Conservation (phyloP, 2,888 invertebrate species). For the Pollenia labialis region DNA sequence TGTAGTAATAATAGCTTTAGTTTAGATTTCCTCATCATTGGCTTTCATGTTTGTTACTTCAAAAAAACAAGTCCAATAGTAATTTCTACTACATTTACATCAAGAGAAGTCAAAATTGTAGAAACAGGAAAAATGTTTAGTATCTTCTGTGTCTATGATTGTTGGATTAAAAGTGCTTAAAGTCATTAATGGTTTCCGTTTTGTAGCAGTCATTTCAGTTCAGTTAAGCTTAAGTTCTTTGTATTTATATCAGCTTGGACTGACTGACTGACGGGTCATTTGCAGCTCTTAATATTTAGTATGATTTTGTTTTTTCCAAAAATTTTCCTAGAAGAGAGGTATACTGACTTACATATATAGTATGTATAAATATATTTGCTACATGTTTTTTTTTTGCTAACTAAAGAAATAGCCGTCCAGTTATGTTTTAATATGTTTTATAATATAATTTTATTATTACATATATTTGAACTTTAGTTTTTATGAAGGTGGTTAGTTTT, state of each 20-base stretch:
- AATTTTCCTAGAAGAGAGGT: not conserved
- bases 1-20: conserved; percentile 57
- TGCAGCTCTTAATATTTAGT: conserved; percentile 41
- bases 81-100: not conserved
- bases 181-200: conserved; percentile 74
- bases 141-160: conserved; percentile 60
- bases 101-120: not conserved
- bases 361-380: conserved; percentile 2
- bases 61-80: not conserved
- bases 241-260: not conserved
- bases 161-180: conserved; percentile 73
- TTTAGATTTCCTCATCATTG: conserved; percentile 69
- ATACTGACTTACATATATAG: not conserved
- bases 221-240: conserved; percentile 26
- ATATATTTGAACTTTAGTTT: conserved; percentile 57
- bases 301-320: not conserved
- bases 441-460: conserved; percentile 44
- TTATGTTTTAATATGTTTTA: conserved; percentile 11
- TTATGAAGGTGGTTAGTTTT: conserved; percentile 45
- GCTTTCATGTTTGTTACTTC: conserved; percentile 48
- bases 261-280: conserved; percentile 56
- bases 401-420: not conserved
- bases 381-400: no score
- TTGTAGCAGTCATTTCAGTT: conserved; percentile 44
- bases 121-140: conserved; percentile 23